Evolutionary conservation across 2,888 invertebrate genomes (phyloP), one percentile per base, ranked within the genome.

Genomic region (Nasonia oneida): DNA sequence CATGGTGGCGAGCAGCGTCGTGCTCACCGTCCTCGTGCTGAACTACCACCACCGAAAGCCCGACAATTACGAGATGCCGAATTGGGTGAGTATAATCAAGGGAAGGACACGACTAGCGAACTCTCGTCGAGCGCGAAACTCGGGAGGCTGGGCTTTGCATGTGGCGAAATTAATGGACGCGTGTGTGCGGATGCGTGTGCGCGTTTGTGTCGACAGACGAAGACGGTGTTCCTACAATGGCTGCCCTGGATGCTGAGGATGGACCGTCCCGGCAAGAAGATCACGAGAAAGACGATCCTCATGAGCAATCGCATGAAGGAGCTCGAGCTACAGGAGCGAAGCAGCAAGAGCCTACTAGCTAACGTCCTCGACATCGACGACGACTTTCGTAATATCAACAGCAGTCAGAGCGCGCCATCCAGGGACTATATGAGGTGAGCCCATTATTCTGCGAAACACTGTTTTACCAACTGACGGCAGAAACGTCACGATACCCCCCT

Each of bases 1-100:
- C 95, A 99, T 99, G 98, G 99, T 99, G 94, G 98, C 99, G 87
- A 98, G 98, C 88, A 99, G 99, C 89, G 99, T 99, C 94, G 98
- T 99, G 91, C 96, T 98, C 92, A 99, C 99, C 82, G 98, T 99
- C 90, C 97, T 99, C 91, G 98, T 99, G 90, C 96, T 99, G 90
- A 99, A 99, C 95, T 99, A 98, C 94, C 99, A 99, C 94, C 99
- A 99, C 94, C 96, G 99, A 91, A 98, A 98, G 90, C 98, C 98
- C 87, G 98, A 99, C 93, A 98, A 98, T 93, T 98, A 99, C 94
- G 97, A 97, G 94, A 98, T 99, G 98, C 98, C 98, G 89, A 96
- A 96, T 93, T 98, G 98, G 98, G 99, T 99, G 95, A 96, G 97
- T 84, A 33, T 23, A 29, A 29, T 57, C n/a, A n/a, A 14, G 42